Conservation (phyloP, 2,113 vertebrate genomes). For the Callipepla californica region DNA sequence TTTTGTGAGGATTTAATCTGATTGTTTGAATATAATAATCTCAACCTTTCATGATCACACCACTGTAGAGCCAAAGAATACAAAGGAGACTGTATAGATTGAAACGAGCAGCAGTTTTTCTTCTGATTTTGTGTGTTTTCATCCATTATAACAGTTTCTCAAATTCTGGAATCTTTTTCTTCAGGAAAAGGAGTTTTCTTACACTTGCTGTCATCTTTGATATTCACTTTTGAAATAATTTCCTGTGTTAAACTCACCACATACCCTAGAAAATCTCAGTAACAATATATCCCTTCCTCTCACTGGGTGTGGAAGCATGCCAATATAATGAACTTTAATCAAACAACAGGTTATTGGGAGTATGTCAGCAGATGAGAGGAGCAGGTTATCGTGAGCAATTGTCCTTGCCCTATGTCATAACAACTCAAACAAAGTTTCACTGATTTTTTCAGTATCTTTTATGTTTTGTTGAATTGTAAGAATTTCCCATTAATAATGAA, state of each 20-base stretch:
- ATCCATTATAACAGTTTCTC: neutral
- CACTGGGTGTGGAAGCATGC: neutral
- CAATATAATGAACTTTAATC: neutral
- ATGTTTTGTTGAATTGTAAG: neutral
- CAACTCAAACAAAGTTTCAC: neutral
- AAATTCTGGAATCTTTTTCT: neutral
- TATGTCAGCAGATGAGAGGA: neutral
- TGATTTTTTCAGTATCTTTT: neutral
- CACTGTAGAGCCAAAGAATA: neutral
- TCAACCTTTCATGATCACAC: neutral
- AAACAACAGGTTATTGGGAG: neutral
- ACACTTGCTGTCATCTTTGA: neutral
- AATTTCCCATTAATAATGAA: neutral
- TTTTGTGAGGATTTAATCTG: neutral
- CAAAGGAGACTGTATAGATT: neutral
- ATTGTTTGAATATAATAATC: neutral
- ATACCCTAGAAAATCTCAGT: neutral
- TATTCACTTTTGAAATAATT: neutral
- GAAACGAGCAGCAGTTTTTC: neutral
- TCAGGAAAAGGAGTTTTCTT: neutral
- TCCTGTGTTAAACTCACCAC: neutral
- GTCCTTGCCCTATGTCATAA: neutral
- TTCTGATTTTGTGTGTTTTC: neutral
- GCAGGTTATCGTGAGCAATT: neutral
- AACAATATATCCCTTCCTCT: neutral